These are phyloP conservation scores for Xanthorhoe designata DNA, from an alignment of 2,888 invertebrate species.

Conservation along the genomic window DNA sequence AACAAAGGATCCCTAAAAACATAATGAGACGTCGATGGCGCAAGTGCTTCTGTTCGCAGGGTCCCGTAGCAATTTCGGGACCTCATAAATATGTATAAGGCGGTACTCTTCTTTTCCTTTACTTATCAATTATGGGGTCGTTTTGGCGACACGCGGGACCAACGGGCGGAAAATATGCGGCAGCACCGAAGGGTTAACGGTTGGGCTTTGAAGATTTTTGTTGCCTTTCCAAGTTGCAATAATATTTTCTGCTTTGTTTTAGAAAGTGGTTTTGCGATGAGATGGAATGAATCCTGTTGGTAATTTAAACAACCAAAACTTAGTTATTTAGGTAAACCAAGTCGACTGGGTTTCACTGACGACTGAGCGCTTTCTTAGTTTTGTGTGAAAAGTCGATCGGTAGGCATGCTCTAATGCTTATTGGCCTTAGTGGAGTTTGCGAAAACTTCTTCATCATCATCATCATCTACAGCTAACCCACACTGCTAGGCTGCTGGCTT, in stretches of 20 bases:
- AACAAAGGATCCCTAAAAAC: conserved; percentile 82
- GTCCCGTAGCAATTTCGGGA: conserved; percentile 81
- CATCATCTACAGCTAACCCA: no score
- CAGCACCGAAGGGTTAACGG: conserved; percentile 73
- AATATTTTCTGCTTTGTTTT: conserved; percentile 41
- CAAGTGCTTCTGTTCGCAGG: conserved; percentile 83
- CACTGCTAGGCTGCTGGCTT: no score
- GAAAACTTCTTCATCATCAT: no score
- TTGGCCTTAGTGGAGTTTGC: no score
- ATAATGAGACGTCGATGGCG: conserved; percentile 78
- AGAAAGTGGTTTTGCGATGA: conserved; percentile 21
- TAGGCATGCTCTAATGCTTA: no score
- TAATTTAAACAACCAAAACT: neutral
- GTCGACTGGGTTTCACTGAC: no score
- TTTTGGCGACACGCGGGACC: conserved; percentile 76
- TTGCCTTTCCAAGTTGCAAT: conserved; percentile 45
- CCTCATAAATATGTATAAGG: conserved; percentile 84
- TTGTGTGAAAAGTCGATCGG: no score
- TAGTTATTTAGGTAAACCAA: neutral
- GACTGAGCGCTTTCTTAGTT: no score
- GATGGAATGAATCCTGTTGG: neutral
- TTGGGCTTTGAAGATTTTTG: conserved; percentile 60
- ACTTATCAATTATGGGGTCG: conserved; percentile 85
- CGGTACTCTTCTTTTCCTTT: conserved; percentile 83
- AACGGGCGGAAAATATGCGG: conserved; percentile 65